Evolutionary conservation across 1,140 invertebrate genomes (phyloP).

Genomic region (Drosophila malerkotliana): DNA sequence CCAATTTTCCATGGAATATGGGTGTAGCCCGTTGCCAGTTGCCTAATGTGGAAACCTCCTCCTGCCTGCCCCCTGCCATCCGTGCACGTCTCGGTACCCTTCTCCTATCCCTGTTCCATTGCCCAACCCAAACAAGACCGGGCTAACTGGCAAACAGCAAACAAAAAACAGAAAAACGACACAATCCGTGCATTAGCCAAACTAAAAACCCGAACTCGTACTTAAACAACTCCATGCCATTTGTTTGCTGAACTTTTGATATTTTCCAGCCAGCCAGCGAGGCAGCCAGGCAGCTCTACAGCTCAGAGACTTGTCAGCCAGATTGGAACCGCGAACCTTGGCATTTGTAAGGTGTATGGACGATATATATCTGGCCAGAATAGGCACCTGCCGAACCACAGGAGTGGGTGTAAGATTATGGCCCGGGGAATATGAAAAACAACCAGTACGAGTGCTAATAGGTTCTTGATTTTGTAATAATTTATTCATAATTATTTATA

Average conservation of each 20-base stretch:
- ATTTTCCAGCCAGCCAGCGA: conserved; percentile 48
- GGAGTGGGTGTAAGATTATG: conserved; percentile 26
- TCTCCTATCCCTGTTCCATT: background rate
- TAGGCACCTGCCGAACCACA: conserved; percentile 29
- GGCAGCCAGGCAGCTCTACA: background rate
- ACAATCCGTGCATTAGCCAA: conserved; percentile 63
- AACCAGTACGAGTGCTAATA: background rate
- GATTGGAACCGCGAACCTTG: conserved; percentile 55
- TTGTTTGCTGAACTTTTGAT: conserved; percentile 78
- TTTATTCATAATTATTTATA: background rate
- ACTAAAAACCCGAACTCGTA: conserved; percentile 22
- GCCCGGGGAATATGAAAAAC: conserved; percentile 26
- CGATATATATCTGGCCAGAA: conserved; percentile 11
- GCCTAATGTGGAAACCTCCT: conserved; percentile 48
- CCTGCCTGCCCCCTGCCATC: background rate
- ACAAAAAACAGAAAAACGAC: conserved; percentile 32
- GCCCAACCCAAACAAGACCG: conserved; percentile 23
- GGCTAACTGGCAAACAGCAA: conserved; percentile 24
- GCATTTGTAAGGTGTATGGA: conserved; percentile 52
- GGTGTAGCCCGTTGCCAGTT: conserved; percentile 57
- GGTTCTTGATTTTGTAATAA: background rate
- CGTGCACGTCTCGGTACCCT: background rate
- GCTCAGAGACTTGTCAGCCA: conserved; percentile 20
- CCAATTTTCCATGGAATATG: conserved; percentile 73
- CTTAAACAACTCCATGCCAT: conserved; percentile 38